Conservation (phyloP, 2,888 invertebrate species). For the Erpobdella octoculata region DNA sequence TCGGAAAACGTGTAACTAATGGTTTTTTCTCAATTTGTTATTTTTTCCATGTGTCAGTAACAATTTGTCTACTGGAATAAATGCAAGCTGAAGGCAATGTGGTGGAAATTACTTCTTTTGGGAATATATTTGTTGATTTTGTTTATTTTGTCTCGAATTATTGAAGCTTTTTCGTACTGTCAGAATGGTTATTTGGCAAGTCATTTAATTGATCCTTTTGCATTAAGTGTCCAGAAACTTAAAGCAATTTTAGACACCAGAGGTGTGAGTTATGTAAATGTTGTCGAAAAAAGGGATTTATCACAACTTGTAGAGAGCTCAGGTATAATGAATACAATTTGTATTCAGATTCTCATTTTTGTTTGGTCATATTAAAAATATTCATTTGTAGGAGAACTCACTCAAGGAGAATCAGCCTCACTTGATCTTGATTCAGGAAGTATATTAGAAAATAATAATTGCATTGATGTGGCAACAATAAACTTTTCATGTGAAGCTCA, state of each 20-base stretch:
- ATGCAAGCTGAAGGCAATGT: constrained; percentile 39
- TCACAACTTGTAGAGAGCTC: constrained; percentile 49
- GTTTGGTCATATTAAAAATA: not conserved
- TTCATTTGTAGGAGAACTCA: constrained; percentile 43
- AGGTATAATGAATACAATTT: constrained; percentile 43
- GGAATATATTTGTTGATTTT: constrained; percentile 48
- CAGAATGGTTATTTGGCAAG: constrained; percentile 47
- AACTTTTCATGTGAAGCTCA: constrained; percentile 52
- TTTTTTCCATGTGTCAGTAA: too few species aligned
- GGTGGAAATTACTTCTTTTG: constrained; percentile 49
- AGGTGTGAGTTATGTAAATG: constrained; percentile 51
- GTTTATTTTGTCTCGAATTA: constrained; percentile 50
- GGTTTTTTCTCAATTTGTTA: too few species aligned
- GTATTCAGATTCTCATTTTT: not conserved
- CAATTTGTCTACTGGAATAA: too few species aligned
- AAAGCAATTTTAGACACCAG: constrained; percentile 51
- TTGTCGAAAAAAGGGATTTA: constrained; percentile 52
- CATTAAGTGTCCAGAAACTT: constrained; percentile 51
- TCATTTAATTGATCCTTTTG: constrained; percentile 50
- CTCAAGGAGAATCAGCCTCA: constrained; percentile 45
- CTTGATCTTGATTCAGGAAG: constrained; percentile 31
- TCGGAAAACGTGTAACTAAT: too few species aligned
- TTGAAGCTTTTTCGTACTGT: constrained; percentile 50
- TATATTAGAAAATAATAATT: not conserved
- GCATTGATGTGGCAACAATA: constrained; percentile 37